Conservation (phyloP, 2,888 invertebrate species). For the Spilarctia lutea region DNA sequence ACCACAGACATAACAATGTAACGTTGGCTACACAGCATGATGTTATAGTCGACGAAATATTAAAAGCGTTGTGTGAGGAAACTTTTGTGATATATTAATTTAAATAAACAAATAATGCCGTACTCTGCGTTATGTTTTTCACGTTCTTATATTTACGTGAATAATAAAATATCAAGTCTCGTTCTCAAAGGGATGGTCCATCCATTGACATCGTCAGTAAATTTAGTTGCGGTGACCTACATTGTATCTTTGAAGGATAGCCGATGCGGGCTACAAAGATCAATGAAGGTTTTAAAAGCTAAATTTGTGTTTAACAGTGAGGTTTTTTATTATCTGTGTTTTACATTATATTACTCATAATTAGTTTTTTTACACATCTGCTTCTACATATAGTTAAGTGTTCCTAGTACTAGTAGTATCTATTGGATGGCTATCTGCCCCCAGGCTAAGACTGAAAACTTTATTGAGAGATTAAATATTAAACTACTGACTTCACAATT, state of each 20-base stretch:
- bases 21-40: neutral
- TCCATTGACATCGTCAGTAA: neutral
- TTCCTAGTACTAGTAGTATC: neutral
- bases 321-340: neutral
- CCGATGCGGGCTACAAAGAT: constrained; percentile 12
- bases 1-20: neutral
- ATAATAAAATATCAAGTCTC: constrained; percentile 2
- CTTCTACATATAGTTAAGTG: neutral
- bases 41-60: neutral
- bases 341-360: neutral
- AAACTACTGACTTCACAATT: too few relatives aligned
- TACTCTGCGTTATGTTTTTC: neutral
- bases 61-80: neutral
- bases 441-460: too few relatives aligned
- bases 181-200: neutral
- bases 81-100: neutral
- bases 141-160: neutral
- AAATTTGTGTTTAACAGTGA: neutral
- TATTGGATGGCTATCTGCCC: too few relatives aligned
- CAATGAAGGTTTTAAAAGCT: constrained; percentile 7
- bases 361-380: neutral
- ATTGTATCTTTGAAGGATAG: constrained; percentile 12
- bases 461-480: too few relatives aligned
- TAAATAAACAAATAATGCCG: neutral
- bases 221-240: constrained; percentile 11